Evolutionary conservation across 2,888 invertebrate species (phyloP).

Genomic region (Athalia circularis): DNA sequence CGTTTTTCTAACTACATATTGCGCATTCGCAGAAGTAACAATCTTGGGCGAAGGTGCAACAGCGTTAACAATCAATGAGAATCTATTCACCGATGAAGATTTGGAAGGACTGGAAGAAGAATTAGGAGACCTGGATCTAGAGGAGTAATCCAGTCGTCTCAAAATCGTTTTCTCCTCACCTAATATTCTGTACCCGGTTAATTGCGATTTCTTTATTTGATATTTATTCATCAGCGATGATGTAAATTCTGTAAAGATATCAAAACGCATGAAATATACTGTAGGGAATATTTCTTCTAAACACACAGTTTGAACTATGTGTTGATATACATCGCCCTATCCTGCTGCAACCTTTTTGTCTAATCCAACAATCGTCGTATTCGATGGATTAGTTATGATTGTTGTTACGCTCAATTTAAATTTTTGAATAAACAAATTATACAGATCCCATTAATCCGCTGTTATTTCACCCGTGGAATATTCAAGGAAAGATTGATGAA

Average conservation of each 20-base stretch:
- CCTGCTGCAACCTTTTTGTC: too few relatives aligned
- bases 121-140: slow-evolving; percentile 85
- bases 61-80: slow-evolving; percentile 91
- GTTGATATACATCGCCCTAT: background rate
- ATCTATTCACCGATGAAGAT: slow-evolving; percentile 92
- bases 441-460: background rate
- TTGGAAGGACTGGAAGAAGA: slow-evolving; percentile 88
- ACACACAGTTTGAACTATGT: background rate
- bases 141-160: slow-evolving; percentile 76
- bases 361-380: too few relatives aligned
- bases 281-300: background rate
- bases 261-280: slow-evolving; percentile 3
- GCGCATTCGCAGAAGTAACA: slow-evolving; percentile 43
- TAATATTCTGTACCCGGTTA: slow-evolving; percentile 2
- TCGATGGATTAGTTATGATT: background rate
- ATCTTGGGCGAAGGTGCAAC: slow-evolving; percentile 73
- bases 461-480: background rate
- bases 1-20: background rate
- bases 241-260: slow-evolving; percentile 37
- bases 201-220: slow-evolving; percentile 6
- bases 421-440: slow-evolving; percentile 38
- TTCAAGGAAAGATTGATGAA: background rate
- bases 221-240: background rate
- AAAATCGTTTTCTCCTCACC: slow-evolving; percentile 49
- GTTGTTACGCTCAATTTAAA: slow-evolving; percentile 34